Conservation (phyloP, 1,140 invertebrate genomes). For the Leptopilina clavipes region DNA sequence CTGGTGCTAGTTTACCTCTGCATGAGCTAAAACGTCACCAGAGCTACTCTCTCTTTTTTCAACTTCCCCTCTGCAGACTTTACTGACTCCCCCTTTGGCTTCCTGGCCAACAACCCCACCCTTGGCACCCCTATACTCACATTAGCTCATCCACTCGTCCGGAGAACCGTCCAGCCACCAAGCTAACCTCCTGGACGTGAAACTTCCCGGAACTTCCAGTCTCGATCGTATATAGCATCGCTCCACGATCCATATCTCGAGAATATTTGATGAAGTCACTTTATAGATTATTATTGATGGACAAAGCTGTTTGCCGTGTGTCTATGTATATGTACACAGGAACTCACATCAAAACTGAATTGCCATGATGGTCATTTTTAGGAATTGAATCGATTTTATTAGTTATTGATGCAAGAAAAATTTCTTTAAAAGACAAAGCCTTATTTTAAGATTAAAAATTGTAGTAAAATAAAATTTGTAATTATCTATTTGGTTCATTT, state of each 20-base stretch:
- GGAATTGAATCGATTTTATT: background rate
- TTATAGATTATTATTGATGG: constrained; percentile 33
- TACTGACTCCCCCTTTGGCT: constrained; percentile 13
- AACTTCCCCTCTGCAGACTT: constrained; percentile 43
- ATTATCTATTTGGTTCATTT: too few relatives aligned
- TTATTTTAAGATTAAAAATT: too few relatives aligned
- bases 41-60: constrained; percentile 49
- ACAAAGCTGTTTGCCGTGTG: background rate
- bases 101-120: constrained; percentile 52
- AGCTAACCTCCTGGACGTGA: constrained; percentile 52
- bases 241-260: background rate
- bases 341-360: background rate
- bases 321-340: background rate
- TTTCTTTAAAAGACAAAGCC: too few relatives aligned
- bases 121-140: constrained; percentile 24
- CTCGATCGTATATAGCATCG: constrained; percentile 35
- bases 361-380: background rate
- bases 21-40: constrained; percentile 66
- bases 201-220: constrained; percentile 51
- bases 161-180: constrained; percentile 54
- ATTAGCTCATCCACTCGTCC: constrained; percentile 51
- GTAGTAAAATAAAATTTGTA: too few relatives aligned
- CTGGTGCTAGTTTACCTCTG: constrained; percentile 65
- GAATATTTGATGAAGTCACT: constrained; percentile 22
- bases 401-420: background rate